Conservation (phyloP, 2,113 vertebrate genomes). For the Isurus oxyrinchus region DNA sequence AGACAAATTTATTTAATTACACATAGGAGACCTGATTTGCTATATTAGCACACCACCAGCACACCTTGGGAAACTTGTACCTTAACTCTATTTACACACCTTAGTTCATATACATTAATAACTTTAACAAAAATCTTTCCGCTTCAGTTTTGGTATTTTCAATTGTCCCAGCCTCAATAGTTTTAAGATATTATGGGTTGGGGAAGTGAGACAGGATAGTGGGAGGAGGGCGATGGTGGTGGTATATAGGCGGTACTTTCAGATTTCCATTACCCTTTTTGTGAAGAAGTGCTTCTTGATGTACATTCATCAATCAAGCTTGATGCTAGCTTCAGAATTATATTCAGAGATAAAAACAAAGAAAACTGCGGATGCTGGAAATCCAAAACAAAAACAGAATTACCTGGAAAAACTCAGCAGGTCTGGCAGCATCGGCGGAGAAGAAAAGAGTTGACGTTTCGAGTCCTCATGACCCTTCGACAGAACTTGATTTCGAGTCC, state of each 20-base stretch:
- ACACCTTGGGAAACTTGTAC: too few relatives aligned
- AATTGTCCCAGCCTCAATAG: background rate
- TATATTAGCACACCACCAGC: background rate
- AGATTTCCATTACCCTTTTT: background rate
- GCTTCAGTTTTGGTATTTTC: background rate
- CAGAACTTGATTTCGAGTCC: too few relatives aligned
- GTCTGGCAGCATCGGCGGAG: too few relatives aligned
- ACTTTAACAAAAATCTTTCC: background rate
- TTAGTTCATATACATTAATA: too few relatives aligned
- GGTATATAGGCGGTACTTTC: background rate
- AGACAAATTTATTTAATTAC: background rate
- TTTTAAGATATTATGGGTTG: background rate
- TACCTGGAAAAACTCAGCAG: too few relatives aligned
- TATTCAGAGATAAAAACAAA: too few relatives aligned
- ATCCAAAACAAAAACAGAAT: too few relatives aligned
- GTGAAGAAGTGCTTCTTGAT: background rate
- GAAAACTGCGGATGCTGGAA: too few relatives aligned
- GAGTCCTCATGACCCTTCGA: too few relatives aligned
- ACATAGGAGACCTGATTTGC: background rate
- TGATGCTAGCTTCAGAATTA: background rate
- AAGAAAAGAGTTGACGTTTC: too few relatives aligned
- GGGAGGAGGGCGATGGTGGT: background rate
- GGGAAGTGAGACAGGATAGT: too few relatives aligned
- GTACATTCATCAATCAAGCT: background rate
- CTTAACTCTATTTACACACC: too few relatives aligned